phyloP scores from a whole-genome alignment of 2,113 vertebrate species.

The Labeo catla region DNA sequence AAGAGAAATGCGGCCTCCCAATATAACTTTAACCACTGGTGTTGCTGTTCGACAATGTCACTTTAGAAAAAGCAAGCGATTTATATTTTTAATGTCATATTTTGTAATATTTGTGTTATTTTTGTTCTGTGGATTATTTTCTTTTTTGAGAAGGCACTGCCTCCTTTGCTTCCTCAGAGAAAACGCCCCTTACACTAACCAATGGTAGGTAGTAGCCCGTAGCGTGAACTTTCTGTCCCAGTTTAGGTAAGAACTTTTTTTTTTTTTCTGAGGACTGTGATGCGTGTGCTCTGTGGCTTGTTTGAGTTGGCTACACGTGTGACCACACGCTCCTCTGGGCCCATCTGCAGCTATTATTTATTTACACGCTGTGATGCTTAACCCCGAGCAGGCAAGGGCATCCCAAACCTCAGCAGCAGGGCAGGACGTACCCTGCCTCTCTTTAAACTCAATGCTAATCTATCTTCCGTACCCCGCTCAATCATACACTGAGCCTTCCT shows the following conservation, averaged over 20 bases:
- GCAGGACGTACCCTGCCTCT: not conserved
- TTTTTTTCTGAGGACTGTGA: not conserved
- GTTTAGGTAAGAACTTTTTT: not conserved
- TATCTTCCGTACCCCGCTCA: not conserved
- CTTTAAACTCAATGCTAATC: not conserved
- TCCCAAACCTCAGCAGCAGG: slow-evolving; percentile 44
- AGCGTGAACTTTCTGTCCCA: not conserved
- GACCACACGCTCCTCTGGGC: slow-evolving; percentile 41
- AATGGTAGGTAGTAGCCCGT: not conserved
- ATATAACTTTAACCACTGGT: not conserved
- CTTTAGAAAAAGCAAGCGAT: not conserved
- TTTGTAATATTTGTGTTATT: not conserved
- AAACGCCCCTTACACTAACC: not conserved
- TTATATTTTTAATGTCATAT: not conserved
- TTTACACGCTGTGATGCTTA: slow-evolving; percentile 44
- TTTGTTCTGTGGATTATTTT: not conserved
- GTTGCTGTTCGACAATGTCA: not conserved
- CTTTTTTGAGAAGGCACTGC: not conserved
- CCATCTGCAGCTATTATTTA: slow-evolving; percentile 45
- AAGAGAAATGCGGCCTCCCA: not conserved
- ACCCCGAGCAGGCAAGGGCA: slow-evolving; percentile 22
- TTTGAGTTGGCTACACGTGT: slow-evolving; percentile 37
- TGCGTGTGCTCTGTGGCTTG: slow-evolving; percentile 3
- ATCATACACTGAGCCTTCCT: not conserved
- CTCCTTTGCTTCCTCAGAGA: not conserved